Evolutionary conservation across 2,113 vertebrate species (phyloP), one percentile per base, ranked within the genome.

Genomic region (Motacilla alba): DNA sequence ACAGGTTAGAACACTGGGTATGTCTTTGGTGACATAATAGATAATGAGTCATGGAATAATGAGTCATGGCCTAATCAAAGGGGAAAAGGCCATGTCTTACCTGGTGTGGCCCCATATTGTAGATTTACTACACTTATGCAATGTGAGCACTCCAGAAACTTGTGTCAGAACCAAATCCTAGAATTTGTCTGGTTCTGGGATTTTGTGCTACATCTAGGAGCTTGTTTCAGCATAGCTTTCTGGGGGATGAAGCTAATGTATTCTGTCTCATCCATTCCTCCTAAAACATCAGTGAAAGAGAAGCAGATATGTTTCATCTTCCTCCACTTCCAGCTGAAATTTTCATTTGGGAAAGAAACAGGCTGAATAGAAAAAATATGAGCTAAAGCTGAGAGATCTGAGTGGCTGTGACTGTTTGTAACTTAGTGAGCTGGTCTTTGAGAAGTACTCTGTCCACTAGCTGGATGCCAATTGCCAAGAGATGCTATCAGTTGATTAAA

Each of bases 401-500:
- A 27, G 41, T 70, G 60, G 89, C 75, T 64, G 63, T 80, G 86
- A 83, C 91, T 70, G 83, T 67, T 95, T 87, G 70, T 75, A 80
- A 93, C 90, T 67, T 82, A 86, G 77, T 0, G 0, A 94, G 76
- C 78, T 83, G 89, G 63, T 92, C 91, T 97, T 87, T 89, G 70
- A 87, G 87, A 93, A 93, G 92, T 50, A 59, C 63, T 50, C 72
- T 81, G 64, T 95, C 93, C 95, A 88, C 95, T 87, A 96, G 83
- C 91, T 87, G 83, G 93, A 88, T 95, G 94, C 90, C 97, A 87
- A 96, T 93, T 39, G 96, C 96, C 96, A 90, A 96, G 90, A 1
- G 97, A 98, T 98, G 97, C 95, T 97, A 98, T 98, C 98, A 98
- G 96, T 97, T 98, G 98, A 98, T 98, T 97, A 98, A 98, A 98